phyloP scores from a whole-genome alignment of 2,797 vertebrate species.

The Taeniopygia guttata region DNA sequence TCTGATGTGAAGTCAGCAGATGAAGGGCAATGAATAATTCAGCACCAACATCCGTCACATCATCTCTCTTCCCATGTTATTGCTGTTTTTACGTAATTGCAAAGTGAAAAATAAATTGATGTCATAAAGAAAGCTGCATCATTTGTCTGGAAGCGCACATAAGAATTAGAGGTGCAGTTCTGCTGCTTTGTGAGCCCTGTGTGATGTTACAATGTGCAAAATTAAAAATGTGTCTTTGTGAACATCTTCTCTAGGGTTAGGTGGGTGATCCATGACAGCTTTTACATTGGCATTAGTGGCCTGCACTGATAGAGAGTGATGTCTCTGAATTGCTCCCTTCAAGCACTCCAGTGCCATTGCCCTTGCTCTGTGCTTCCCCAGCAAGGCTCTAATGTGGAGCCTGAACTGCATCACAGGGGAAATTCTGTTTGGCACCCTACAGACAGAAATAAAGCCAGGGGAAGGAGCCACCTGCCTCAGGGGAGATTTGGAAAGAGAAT shows the following conservation, averaged over 20 bases:
- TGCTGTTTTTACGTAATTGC: conserved; percentile 77
- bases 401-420: neutral
- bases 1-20: conserved; percentile 74
- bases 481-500: neutral
- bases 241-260: conserved; percentile 19
- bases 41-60: conserved; percentile 64
- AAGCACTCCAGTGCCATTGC: neutral
- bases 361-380: neutral
- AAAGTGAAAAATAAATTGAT: conserved; percentile 78
- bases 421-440: neutral
- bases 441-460: neutral
- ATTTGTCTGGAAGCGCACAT: conserved; percentile 57
- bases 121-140: conserved; percentile 72
- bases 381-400: neutral
- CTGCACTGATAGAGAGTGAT: neutral
- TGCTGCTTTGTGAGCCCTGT: conserved; percentile 36
- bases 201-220: conserved; percentile 32
- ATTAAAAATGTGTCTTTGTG: conserved; percentile 63
- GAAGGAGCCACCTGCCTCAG: neutral
- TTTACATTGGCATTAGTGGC: neutral
- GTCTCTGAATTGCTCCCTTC: conserved; percentile 13
- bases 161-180: conserved; percentile 37
- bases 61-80: conserved; percentile 70
- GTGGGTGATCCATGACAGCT: conserved; percentile 26
- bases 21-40: conserved; percentile 79